These are phyloP conservation scores for Phocoena phocoena DNA, from an alignment of 2,113 vertebrate species.

Conservation along the genomic window DNA sequence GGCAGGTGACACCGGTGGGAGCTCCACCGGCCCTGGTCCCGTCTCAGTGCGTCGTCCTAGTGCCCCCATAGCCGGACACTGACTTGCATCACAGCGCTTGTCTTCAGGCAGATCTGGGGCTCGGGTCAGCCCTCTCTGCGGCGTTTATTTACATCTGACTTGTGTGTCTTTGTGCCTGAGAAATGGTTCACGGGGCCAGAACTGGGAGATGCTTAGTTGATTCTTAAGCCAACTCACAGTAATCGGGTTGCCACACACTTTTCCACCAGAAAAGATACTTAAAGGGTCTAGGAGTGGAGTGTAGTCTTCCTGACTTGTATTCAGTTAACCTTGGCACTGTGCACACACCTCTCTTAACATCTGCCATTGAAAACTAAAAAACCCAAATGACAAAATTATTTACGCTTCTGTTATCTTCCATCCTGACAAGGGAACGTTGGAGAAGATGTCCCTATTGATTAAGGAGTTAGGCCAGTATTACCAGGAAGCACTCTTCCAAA, in stretches of 20 bases:
- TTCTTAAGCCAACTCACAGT: neutral
- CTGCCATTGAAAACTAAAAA: neutral
- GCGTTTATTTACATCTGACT: neutral
- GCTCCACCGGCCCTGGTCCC: neutral
- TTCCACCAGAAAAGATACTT: neutral
- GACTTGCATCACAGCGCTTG: neutral
- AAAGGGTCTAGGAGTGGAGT: neutral
- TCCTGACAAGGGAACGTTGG: neutral
- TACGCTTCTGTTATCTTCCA: neutral
- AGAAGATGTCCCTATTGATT: neutral
- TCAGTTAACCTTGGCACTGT: neutral
- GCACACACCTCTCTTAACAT: neutral
- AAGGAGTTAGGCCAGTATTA: neutral
- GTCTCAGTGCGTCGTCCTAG: neutral
- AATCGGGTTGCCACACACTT: neutral
- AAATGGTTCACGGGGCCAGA: neutral
- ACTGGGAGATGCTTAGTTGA: neutral
- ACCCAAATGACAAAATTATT: neutral
- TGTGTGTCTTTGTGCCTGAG: neutral
- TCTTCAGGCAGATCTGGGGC: neutral
- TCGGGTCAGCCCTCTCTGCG: neutral
- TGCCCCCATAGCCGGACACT: too few relatives aligned
- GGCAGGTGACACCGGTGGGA: rapidly evolving
- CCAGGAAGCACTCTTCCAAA: neutral
- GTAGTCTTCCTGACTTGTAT: neutral